Evolutionary conservation across 30 jellyfish, hydroid and myxozoan species (phyloP).

Genomic region (Kudoa iwatai): DNA sequence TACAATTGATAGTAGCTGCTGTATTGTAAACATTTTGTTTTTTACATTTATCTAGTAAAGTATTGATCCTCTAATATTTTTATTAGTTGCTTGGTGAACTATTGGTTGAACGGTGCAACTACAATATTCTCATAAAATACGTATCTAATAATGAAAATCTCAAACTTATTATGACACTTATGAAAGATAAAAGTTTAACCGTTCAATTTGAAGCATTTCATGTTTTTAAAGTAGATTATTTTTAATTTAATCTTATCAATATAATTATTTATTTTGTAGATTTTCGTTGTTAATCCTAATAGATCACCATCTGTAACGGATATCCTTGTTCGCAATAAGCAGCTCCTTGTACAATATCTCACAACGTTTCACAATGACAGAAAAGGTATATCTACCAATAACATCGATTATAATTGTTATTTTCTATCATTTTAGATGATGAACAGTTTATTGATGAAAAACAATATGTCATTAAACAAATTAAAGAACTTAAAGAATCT

Average conservation of each 20-base stretch:
- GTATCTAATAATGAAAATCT: slow-evolving; percentile 51
- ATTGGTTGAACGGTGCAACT: slow-evolving; percentile 54
- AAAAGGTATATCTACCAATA: slow-evolving; percentile 44
- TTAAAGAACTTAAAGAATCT: slow-evolving; percentile 36
- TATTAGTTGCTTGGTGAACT: slow-evolving; percentile 47
- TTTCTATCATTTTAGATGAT: too few relatives aligned
- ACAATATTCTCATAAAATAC: slow-evolving; percentile 41
- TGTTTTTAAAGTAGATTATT: slow-evolving; percentile 27
- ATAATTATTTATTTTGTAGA: slow-evolving; percentile 5
- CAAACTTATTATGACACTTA: slow-evolving; percentile 53
- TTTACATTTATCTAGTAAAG: too few relatives aligned
- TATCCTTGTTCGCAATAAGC: slow-evolving; percentile 30
- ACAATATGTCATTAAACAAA: slow-evolving; percentile 39
- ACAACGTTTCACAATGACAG: slow-evolving; percentile 52
- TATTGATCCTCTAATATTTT: too few relatives aligned
- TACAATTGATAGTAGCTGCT: too few relatives aligned
- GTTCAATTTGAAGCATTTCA: slow-evolving; percentile 80
- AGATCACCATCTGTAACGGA: slow-evolving; percentile 46
- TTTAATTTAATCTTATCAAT: neutral
- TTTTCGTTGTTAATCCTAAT: slow-evolving; percentile 82
- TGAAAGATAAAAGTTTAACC: slow-evolving; percentile 44
- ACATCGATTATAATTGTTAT: too few relatives aligned
- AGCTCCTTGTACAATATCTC: slow-evolving; percentile 28
- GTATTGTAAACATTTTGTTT: too few relatives aligned
- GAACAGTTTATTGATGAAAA: slow-evolving; percentile 83